Base-by-base conservation (phyloP, 2,797 vertebrate genomes). In the Gallirallus australis region DNA sequence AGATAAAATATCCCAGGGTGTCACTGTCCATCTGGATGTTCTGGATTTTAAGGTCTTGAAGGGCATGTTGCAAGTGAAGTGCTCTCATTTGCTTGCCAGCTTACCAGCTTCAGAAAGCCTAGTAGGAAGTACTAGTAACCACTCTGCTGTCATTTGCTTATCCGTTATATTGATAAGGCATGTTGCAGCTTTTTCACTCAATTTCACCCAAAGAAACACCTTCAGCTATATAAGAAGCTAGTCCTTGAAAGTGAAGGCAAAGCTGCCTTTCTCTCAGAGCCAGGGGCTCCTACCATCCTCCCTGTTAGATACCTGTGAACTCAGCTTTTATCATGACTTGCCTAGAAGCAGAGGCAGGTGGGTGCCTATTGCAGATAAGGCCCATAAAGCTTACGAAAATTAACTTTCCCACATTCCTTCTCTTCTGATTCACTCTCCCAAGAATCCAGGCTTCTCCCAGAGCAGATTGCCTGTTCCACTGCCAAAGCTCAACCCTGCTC, bases 401-500 rank as follows among this genome's bases (percentile, higher is more conserved):
- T 88, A 76, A 91, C 77, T 86, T 83, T 69, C 18, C 47, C 35
- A 48, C 89, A 91, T 95, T 94, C 77, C 39, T 94, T 63, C 82
- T 64, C 76, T 54, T 79, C 59, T 88, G 80, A 92, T 90, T 90
- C 91, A 93, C 35, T 12, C 31, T 40, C 18, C 37, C 54, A 93
- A 85, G 90, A 90, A 93, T 61, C 64, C 56, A 84, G 77, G 70
- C 78, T 80, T 87, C 54, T 75, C 64, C 75, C 56, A 52, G 42
- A 80, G 66, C 64, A 68, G 45, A 82, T 57, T 85, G 86, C 82
- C 53, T 57, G 52, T 77, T 91, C 53, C 54, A 27, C 64, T 71
- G 80, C 86, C 86, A 85, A 95, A 95, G 53, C 59, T 73, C 91
- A 92, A 64, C 78, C 85, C 83, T 57, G 48, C 78, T 90, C 71